Percentiles rank a stretch among this genome's conserved stretches.
These are phyloP conservation scores for Perdix hodgsoniae DNA, from an alignment of 2,797 vertebrate genomes.

Conservation along the genomic window DNA sequence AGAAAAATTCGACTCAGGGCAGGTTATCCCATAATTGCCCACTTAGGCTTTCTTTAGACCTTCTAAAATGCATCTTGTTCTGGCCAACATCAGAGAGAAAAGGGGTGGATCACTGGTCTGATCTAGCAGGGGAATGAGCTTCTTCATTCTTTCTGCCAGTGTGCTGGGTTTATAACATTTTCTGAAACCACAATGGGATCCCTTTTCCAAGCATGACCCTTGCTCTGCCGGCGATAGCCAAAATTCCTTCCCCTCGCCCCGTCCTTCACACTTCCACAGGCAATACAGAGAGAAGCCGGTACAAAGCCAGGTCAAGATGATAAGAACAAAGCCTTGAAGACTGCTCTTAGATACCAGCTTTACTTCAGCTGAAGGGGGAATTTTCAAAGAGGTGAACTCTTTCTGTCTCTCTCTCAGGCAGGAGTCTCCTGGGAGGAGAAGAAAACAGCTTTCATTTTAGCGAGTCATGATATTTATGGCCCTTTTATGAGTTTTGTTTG, in stretches of 20 bases:
- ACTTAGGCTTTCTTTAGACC: slow-evolving; percentile 52
- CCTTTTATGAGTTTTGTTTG: slow-evolving; percentile 76
- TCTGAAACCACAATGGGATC: slow-evolving; percentile 46
- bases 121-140: slow-evolving; percentile 33
- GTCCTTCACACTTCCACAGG: slow-evolving; percentile 69
- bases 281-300: slow-evolving; percentile 47
- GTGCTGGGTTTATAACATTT: slow-evolving; percentile 26
- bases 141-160: slow-evolving; percentile 37
- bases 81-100: slow-evolving; percentile 57
- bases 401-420: slow-evolving; percentile 64
- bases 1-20: slow-evolving; percentile 42
- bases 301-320: slow-evolving; percentile 68
- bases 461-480: slow-evolving; percentile 77
- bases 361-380: slow-evolving; percentile 72
- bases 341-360: slow-evolving; percentile 69
- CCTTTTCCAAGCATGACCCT: slow-evolving; percentile 47
- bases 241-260: slow-evolving; percentile 59
- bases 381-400: slow-evolving; percentile 79
- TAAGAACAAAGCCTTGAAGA: slow-evolving; percentile 70
- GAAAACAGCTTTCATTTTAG: slow-evolving; percentile 80
- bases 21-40: slow-evolving; percentile 59
- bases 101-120: slow-evolving; percentile 28
- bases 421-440: slow-evolving; percentile 71
- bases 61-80: slow-evolving; percentile 51
- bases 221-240: slow-evolving; percentile 67